A percentile compares a stretch with the other conserved stretches of the same genome.
Evolutionary conservation across 2,113 vertebrate species (phyloP).

Genomic region (Ariopsis seemanni): DNA sequence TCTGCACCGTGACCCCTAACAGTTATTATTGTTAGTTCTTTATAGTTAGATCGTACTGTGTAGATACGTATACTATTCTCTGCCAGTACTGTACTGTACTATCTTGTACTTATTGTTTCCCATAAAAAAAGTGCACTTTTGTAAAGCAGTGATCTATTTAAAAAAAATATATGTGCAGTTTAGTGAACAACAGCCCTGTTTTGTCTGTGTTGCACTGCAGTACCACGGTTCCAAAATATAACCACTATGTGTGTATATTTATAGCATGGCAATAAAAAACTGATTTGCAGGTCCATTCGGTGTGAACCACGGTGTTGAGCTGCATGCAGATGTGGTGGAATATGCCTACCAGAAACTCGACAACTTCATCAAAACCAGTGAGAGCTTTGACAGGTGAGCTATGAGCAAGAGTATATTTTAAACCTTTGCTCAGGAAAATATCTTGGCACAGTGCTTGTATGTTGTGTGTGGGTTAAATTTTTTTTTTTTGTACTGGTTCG

Average conservation of each 20-base stretch:
- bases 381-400: slow-evolving; percentile 94
- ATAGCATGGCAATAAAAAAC: background rate
- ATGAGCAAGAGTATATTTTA: background rate
- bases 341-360: slow-evolving; percentile 94
- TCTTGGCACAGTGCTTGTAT: background rate
- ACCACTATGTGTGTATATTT: background rate
- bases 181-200: background rate
- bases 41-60: background rate
- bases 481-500: background rate
- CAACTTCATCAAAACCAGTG: slow-evolving; percentile 91
- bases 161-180: background rate
- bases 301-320: slow-evolving; percentile 92
- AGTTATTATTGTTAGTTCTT: background rate
- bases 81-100: background rate
- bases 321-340: slow-evolving; percentile 91
- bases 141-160: no score
- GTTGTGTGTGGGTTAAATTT: background rate
- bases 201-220: background rate
- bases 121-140: no score
- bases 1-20: background rate
- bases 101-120: background rate
- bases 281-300: slow-evolving; percentile 85
- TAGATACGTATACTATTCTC: no score
- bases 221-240: background rate
- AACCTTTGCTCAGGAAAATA: background rate